Evolutionary conservation across 2,888 invertebrate species (phyloP).

Genomic region (Heliconius ismenius): DNA sequence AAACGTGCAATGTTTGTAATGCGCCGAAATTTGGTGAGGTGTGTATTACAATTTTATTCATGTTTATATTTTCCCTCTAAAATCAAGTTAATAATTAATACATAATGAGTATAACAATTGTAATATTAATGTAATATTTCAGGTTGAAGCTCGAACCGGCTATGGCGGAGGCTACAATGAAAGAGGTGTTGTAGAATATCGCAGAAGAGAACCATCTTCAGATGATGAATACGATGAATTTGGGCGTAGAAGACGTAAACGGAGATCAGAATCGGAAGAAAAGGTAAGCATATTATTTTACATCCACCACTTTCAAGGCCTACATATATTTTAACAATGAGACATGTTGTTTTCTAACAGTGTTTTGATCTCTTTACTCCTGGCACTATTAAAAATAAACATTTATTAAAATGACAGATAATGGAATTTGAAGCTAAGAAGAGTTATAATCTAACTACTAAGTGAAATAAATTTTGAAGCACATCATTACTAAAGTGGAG

Average conservation of each 20-base stretch:
- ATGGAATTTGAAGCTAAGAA: conserved; percentile 77
- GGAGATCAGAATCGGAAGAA: conserved; percentile 56
- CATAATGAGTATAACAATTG: neutral
- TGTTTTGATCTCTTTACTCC: conserved; percentile 31
- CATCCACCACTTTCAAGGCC: neutral
- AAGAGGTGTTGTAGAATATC: conserved; percentile 97
- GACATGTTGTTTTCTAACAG: conserved; percentile 32
- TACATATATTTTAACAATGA: conserved; percentile 15
- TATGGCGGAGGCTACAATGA: conserved; percentile 97
- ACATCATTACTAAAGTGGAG: conserved; percentile 81
- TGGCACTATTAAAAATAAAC: conserved; percentile 33
- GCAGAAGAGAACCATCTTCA: conserved; percentile 90
- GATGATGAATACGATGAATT: conserved; percentile 99
- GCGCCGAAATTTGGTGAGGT: conserved; percentile 98
- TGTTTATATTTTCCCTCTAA: neutral
- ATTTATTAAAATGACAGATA: conserved; percentile 65
- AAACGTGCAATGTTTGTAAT: conserved; percentile 99
- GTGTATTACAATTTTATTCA: conserved; percentile 62
- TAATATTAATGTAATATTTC: conserved; percentile 40
- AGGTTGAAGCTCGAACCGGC: conserved; percentile 87
- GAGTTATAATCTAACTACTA: conserved; percentile 67
- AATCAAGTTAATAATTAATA: neutral
- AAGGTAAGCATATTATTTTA: conserved; percentile 52
- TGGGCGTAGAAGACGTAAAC: conserved; percentile 85
- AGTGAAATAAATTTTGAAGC: conserved; percentile 72